phyloP scores from a whole-genome alignment of 1,140 invertebrate species.

The Lordiphosa stackelbergi region DNA sequence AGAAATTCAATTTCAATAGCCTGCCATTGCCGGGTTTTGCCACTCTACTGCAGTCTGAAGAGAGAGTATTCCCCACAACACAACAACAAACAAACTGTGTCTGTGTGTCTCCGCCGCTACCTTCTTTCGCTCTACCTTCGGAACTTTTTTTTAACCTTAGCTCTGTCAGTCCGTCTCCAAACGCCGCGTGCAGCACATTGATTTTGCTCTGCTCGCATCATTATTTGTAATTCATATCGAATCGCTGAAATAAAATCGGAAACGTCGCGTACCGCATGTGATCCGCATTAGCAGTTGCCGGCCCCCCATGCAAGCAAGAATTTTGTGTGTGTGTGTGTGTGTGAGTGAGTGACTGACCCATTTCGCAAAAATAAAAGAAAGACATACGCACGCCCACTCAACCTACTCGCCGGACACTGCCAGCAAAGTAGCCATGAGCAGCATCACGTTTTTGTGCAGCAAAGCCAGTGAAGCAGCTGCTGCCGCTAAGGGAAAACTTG shows the following conservation, averaged over 20 bases:
- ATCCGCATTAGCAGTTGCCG: constrained; percentile 20
- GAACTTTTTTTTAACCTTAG: constrained; percentile 59
- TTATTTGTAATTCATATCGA: constrained; percentile 11
- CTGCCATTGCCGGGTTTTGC: constrained; percentile 25
- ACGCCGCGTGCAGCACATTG: constrained; percentile 33
- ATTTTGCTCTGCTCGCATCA: constrained; percentile 13
- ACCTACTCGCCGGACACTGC: background rate
- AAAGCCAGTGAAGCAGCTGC: constrained; percentile 48
- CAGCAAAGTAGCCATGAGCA: constrained; percentile 41
- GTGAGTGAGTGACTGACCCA: constrained; percentile 32
- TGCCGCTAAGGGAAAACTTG: constrained; percentile 39
- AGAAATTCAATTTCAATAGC: constrained; percentile 50
- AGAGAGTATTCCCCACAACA: constrained; percentile 25
- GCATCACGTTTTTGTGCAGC: constrained; percentile 72
- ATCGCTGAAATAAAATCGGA: constrained; percentile 2
- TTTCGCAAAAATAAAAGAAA: constrained; percentile 27
- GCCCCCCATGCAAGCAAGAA: background rate
- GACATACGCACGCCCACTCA: constrained; percentile 23
- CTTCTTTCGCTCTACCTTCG: constrained; percentile 45
- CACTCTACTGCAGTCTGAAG: constrained; percentile 27
- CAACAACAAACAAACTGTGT: constrained; percentile 31
- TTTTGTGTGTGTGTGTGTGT: constrained; percentile 18
- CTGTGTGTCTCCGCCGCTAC: constrained; percentile 20
- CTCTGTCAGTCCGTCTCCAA: constrained; percentile 45
- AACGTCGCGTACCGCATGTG: constrained; percentile 25